Conservation (phyloP, 1,140 invertebrate genomes). For the Nephotettix cincticeps region DNA sequence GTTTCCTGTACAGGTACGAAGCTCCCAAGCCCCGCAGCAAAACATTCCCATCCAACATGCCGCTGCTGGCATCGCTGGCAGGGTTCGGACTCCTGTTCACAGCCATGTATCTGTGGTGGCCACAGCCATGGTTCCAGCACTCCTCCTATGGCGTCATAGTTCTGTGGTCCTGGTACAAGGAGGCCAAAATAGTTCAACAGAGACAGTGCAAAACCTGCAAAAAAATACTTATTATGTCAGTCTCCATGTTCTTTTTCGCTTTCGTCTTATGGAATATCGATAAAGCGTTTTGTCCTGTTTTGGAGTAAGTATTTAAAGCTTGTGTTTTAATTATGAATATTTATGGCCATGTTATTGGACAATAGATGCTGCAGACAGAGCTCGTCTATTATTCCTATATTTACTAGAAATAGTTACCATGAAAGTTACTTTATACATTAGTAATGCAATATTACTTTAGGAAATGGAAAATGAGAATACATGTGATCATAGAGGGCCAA, state of each 20-base stretch:
- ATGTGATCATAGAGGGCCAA: too few relatives aligned
- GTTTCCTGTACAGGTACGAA: conserved; percentile 30
- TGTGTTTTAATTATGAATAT: too few relatives aligned
- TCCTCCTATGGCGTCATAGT: conserved; percentile 39
- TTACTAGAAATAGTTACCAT: too few relatives aligned
- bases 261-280: conserved; percentile 43
- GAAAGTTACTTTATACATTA: too few relatives aligned
- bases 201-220: conserved; percentile 38
- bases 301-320: conserved; percentile 41
- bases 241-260: conserved; percentile 39
- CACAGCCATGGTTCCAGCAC: conserved; percentile 41
- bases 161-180: conserved; percentile 34
- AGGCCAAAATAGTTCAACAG: conserved; percentile 35
- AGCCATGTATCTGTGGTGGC: conserved; percentile 39
- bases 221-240: conserved; percentile 36
- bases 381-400: too few relatives aligned
- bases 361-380: too few relatives aligned
- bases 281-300: conserved; percentile 38
- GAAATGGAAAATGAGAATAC: too few relatives aligned
- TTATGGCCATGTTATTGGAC: too few relatives aligned
- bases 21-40: conserved; percentile 28
- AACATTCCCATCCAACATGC: conserved; percentile 32
- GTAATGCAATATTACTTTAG: too few relatives aligned
- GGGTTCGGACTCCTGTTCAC: conserved; percentile 36
- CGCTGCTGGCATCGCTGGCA: conserved; percentile 29